A percentile compares a stretch with the other conserved stretches of the same genome.
Conservation (phyloP, 2,113 vertebrate species). For the Hoplias malabaricus region DNA sequence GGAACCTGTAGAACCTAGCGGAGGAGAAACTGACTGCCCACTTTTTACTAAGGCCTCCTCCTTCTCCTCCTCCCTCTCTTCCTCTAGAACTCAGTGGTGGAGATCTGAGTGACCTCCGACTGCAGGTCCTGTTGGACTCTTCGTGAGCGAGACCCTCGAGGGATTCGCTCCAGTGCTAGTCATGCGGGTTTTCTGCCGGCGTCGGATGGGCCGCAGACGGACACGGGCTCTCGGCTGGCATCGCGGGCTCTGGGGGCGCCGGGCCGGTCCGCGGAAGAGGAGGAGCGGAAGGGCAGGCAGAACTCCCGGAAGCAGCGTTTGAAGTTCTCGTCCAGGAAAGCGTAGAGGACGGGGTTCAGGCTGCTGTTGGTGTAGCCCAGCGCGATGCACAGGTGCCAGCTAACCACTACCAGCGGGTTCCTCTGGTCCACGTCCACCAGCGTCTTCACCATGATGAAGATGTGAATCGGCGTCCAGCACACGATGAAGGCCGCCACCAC, state of each 20-base stretch:
- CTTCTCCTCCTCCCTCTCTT: too few relatives aligned
- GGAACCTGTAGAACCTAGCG: neutral
- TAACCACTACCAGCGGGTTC: slow-evolving; percentile 86
- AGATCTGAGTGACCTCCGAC: slow-evolving; percentile 82
- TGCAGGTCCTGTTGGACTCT: slow-evolving; percentile 72
- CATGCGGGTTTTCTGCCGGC: slow-evolving; percentile 77
- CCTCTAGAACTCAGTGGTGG: slow-evolving; percentile 72
- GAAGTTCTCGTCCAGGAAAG: slow-evolving; percentile 94
- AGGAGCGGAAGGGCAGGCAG: slow-evolving; percentile 79
- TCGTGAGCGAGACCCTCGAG: slow-evolving; percentile 57
- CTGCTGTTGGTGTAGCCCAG: slow-evolving; percentile 96
- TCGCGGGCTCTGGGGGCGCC: slow-evolving; percentile 73
- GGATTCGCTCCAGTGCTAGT: slow-evolving; percentile 76
- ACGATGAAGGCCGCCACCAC: slow-evolving; percentile 94
- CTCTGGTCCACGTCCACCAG: slow-evolving; percentile 86
- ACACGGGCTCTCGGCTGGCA: slow-evolving; percentile 74
- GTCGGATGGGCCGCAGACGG: slow-evolving; percentile 77
- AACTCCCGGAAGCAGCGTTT: slow-evolving; percentile 94
- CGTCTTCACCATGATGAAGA: slow-evolving; percentile 94
- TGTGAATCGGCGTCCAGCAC: slow-evolving; percentile 96
- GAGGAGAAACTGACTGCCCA: too few relatives aligned
- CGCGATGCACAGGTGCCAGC: slow-evolving; percentile 94
- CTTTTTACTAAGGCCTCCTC: too few relatives aligned
- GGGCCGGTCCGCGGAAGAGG: slow-evolving; percentile 61
- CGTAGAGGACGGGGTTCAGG: slow-evolving; percentile 92